Evolutionary conservation across 2,888 invertebrate species (phyloP), one percentile per base, ranked within the genome.

Genomic region (Mimas tiliae): DNA sequence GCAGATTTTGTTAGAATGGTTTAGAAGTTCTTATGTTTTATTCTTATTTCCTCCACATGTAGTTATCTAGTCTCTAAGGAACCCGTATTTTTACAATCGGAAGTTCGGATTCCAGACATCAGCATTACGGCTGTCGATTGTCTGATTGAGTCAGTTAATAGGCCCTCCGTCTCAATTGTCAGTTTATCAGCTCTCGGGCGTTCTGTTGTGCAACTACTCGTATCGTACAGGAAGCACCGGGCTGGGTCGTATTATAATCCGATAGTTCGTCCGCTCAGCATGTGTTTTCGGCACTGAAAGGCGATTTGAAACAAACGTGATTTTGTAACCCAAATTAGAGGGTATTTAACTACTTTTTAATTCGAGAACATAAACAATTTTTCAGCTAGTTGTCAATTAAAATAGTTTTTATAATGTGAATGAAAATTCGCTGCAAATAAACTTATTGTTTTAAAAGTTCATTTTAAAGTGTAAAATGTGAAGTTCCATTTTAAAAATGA

Each of bases 221-320:
- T 84, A 86, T 85, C 83, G 74, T 75, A 74, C 91, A 88, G 93
- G 93, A 93, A 91, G 89, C 78, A 72, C 79, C 84, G 86, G 76
- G 87, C 89, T 90, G 83, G 77, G 72, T 76, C 76, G 89, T 86
- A 91, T 89, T 88, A 88, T 79, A 77, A 79, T 72, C 83, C 83
- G 87, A 90, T 89, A 90, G 83, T 81, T 78, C 76, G 65, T 34
- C 48, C 67, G 67, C 68, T 48, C 38, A 14, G 47, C 47, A 34
- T 55, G 48, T 58, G 12, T 48, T 34, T 14, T 48, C 53, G 12
- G 27, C 19, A 55, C 34, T n/a, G 14, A 9, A 9, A 48, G 19
- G 9, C 6, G 12, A 19, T 38, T 53, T 53, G 14, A 47, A 21
- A 27, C 33, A 12, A 58, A 58, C 7, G 33, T 58, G 38, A n/a